Evolutionary conservation across 2,113 vertebrate species (phyloP).

Genomic region (Bubo blakistoni): DNA sequence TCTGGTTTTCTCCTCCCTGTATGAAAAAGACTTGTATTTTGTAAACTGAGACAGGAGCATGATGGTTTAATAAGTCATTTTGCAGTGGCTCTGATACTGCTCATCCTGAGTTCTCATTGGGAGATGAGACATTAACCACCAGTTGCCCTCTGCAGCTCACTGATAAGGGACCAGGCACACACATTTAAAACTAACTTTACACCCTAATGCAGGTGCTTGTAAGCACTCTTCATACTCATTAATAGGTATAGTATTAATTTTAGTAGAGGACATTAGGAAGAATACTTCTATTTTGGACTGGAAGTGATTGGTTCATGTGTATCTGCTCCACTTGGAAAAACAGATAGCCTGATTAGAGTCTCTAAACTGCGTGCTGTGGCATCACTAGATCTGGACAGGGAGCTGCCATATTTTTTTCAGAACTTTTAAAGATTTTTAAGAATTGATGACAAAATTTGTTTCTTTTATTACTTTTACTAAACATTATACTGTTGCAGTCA

Average conservation of each 20-base stretch:
- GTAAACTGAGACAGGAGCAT: not conserved
- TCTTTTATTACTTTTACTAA: not conserved
- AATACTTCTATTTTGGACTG: not conserved
- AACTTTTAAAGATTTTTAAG: not conserved
- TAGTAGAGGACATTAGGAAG: not conserved
- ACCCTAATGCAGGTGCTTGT: not conserved
- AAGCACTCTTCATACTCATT: not conserved
- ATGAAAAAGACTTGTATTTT: not conserved
- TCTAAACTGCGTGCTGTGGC: not conserved
- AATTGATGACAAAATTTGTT: not conserved
- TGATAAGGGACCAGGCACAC: constrained; percentile 3
- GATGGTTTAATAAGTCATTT: not conserved
- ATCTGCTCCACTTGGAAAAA: not conserved
- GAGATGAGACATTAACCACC: not conserved
- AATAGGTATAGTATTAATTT: not conserved
- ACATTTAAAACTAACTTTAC: not conserved
- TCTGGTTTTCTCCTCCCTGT: not conserved
- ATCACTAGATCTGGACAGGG: not conserved
- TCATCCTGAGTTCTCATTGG: not conserved
- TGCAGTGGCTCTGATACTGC: not conserved
- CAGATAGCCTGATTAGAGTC: not conserved
- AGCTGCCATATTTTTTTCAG: not conserved
- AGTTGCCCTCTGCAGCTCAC: not conserved
- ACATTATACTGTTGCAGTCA: accelerated
- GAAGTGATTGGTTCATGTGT: not conserved